Conservation (phyloP, 2,113 vertebrate genomes). For the Nyctereutes procyonoides region DNA sequence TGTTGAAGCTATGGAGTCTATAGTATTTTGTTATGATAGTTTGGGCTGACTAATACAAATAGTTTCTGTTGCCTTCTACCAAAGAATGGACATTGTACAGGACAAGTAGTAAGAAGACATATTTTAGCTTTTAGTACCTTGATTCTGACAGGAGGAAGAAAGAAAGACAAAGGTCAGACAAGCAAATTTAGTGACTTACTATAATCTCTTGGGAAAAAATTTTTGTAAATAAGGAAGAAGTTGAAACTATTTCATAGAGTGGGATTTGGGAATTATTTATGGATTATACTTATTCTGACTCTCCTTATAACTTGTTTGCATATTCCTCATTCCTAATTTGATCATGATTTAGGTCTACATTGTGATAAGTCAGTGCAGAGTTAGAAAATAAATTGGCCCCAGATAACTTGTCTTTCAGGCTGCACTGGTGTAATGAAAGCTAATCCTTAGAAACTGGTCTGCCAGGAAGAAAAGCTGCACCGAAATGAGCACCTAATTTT, state of each 20-base stretch:
- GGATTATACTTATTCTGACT: not conserved
- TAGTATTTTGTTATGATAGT: not conserved
- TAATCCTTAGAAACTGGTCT: not conserved
- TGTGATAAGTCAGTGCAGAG: not conserved
- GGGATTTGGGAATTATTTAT: conserved; percentile 14
- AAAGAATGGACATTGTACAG: not conserved
- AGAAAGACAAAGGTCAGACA: not conserved
- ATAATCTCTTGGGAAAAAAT: not conserved
- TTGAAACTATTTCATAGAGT: not conserved
- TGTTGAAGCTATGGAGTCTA: not conserved
- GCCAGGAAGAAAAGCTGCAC: conserved; percentile 16
- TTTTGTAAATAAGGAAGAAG: not conserved
- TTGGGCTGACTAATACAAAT: not conserved
- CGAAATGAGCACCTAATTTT: not conserved
- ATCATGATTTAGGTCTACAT: not conserved
- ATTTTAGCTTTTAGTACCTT: conserved; percentile 26
- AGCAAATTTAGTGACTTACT: not conserved
- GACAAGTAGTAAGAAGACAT: not conserved
- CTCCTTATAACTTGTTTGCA: not conserved
- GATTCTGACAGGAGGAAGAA: not conserved
- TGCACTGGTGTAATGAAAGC: conserved; percentile 9
- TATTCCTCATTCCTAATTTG: not conserved
- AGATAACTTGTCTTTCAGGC: not conserved
- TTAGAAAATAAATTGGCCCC: conserved; percentile 14
- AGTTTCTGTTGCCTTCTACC: not conserved